Evolutionary conservation across 1,140 invertebrate species (phyloP).

Genomic region (Bombus fervidus): DNA sequence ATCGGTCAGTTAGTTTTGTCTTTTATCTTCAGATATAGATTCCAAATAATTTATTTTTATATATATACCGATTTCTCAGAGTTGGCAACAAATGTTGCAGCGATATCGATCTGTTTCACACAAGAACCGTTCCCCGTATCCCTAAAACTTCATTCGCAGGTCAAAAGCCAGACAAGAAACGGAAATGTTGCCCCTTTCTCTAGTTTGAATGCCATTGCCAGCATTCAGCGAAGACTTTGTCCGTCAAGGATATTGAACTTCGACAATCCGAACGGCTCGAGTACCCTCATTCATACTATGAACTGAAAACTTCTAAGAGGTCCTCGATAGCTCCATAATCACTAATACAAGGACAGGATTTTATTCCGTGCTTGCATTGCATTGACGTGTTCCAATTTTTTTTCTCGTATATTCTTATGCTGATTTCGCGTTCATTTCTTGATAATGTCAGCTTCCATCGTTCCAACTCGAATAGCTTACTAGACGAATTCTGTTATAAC

Average conservation of each 20-base stretch:
- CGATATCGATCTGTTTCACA: too few relatives aligned
- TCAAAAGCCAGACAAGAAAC: slow-evolving; percentile 25
- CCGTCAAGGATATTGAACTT: slow-evolving; percentile 54
- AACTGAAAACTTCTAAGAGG: slow-evolving; percentile 13
- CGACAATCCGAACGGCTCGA: slow-evolving; percentile 15
- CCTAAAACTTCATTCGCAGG: background rate
- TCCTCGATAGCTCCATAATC: slow-evolving; percentile 23
- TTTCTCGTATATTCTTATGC: background rate
- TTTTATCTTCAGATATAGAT: too few relatives aligned
- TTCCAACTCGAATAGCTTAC: background rate
- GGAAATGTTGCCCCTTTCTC: slow-evolving; percentile 23
- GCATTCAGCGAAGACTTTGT: slow-evolving; percentile 22
- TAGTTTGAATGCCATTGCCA: slow-evolving; percentile 37
- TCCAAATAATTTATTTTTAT: too few relatives aligned
- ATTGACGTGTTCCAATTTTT: slow-evolving; percentile 6
- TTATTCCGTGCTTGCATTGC: background rate
- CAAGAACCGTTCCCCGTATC: background rate
- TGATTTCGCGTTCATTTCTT: background rate
- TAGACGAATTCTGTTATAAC: background rate
- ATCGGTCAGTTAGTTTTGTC: too few relatives aligned
- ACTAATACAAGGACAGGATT: slow-evolving; percentile 16
- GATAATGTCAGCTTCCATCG: background rate
- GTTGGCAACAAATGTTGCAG: too few relatives aligned
- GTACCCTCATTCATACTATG: slow-evolving; percentile 5
- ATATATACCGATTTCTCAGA: too few relatives aligned